Evolutionary conservation across 2,888 invertebrate species (phyloP), one percentile per base, ranked within the genome.

Genomic region (Scelioninae gen. 1): DNA sequence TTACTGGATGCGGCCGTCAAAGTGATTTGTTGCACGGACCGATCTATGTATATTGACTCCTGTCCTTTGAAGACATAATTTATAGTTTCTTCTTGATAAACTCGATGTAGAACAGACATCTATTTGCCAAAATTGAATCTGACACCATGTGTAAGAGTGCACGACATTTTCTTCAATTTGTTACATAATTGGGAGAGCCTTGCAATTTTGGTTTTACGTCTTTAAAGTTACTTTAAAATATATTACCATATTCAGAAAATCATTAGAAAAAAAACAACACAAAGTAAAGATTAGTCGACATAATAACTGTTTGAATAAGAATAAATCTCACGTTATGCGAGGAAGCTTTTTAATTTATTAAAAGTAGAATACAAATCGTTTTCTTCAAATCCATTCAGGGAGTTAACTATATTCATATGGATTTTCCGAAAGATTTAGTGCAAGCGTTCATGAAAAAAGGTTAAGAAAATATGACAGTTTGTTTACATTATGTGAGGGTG

Each of bases 31-130:
- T 34, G 55, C 47, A n/a, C 31, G 4, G 56, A 0, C n/a, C n/a
- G 43, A 63, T 74, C 69, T 78, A 56, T 74, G 74, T 74, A 66
- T 74, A 74, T 74, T 74, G 72, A 79, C 66, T 78, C 40, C 40
- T 62, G 62, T 74, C 45, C 74, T 66, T 68, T 80, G 29, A 58
- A 13, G 32, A 62, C 71, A 56, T 43, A 82, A 82, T 82, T 82
- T 82, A 82, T 66, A 56, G 82, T 76, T 62, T 68, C 65, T 80
- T 80, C 81, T 75, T 69, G 69, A 81, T 75, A 63, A 75, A 75
- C 45, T 56, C 58, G 38, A 51, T 63, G 43, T 34, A 10, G 56
- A 34, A 16, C 51, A 45, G 15, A 60, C 66, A 47, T 68, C 15
- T 32, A 72, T 72, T 80, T 74, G 31, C 31, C 40, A 11, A 34